A percentile compares a stretch with the other conserved stretches of the same genome.
Conservation (phyloP, 2,888 invertebrate species). For the Cephus runcator region DNA sequence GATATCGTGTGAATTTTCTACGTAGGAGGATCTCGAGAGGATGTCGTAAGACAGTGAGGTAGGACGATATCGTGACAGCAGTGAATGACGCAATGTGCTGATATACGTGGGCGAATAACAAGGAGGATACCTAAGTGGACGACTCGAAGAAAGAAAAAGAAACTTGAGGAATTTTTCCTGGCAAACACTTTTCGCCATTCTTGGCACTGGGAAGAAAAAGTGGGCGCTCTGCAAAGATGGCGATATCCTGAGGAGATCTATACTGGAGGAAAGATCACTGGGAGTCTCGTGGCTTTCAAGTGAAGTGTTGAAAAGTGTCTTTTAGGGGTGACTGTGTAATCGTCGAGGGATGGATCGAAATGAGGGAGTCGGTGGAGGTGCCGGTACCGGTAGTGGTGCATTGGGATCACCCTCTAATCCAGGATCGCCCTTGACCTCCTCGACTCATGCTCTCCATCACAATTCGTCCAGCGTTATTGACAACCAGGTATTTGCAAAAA, state of each 20-base stretch:
- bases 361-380: slow-evolving; percentile 43
- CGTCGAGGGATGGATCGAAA: slow-evolving; percentile 45
- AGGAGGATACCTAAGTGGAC: not conserved
- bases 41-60: not conserved
- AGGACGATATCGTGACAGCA: not conserved
- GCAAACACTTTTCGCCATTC: not conserved
- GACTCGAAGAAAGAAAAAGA: not conserved
- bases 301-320: not conserved
- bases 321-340: not conserved
- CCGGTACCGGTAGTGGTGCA: slow-evolving; percentile 13
- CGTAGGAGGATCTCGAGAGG: not conserved
- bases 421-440: slow-evolving; percentile 45
- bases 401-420: slow-evolving; percentile 34
- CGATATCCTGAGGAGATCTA: not conserved
- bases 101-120: not conserved
- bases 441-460: slow-evolving; percentile 46
- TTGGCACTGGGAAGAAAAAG: not conserved
- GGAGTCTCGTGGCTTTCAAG: not conserved
- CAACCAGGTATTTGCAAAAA: slow-evolving; percentile 43
- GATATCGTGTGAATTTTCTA: not conserved
- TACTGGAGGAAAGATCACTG: not conserved
- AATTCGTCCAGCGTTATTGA: slow-evolving; percentile 48
- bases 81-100: not conserved
- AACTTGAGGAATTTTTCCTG: not conserved
- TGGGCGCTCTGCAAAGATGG: not conserved